A percentile compares a stretch with the other conserved stretches of the same genome.
phyloP scores from a whole-genome alignment of 2,113 vertebrate species.

The Elgaria multicarinata region DNA sequence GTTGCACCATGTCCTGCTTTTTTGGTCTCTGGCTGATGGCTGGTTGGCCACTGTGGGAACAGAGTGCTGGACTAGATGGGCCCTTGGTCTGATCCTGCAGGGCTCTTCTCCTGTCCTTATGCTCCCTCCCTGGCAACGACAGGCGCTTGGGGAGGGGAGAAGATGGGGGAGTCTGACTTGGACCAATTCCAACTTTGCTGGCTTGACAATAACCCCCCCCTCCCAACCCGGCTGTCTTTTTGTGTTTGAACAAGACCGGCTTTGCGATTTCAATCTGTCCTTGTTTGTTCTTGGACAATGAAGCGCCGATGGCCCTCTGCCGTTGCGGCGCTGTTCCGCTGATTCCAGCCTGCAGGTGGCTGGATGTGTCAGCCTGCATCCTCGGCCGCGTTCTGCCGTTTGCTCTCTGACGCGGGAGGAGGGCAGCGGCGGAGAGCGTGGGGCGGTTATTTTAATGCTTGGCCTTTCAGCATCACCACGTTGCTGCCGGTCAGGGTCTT shows the following conservation, averaged over 20 bases:
- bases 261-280: conserved; percentile 38
- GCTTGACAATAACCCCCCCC: conserved; percentile 12
- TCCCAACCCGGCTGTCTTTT: neutral
- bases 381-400: neutral
- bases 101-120: too few relatives aligned
- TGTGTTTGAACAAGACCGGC: neutral
- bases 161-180: neutral
- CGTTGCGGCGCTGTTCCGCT: neutral
- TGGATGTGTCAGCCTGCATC: conserved; percentile 5
- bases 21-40: too few relatives aligned
- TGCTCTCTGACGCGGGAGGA: neutral
- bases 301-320: neutral
- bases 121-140: too few relatives aligned
- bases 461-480: neutral
- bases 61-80: too few relatives aligned
- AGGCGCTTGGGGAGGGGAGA: neutral
- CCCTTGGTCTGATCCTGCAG: too few relatives aligned
- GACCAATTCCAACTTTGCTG: neutral
- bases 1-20: too few relatives aligned
- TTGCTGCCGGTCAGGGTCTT: too few relatives aligned
- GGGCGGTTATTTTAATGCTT: neutral
- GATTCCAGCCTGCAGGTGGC: conserved; percentile 36
- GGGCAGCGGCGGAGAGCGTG: neutral
- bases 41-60: too few relatives aligned
- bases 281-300: conserved; percentile 42